Evolutionary conservation across 2,113 vertebrate genomes (phyloP).

Genomic region (Aphyosemion australe): DNA sequence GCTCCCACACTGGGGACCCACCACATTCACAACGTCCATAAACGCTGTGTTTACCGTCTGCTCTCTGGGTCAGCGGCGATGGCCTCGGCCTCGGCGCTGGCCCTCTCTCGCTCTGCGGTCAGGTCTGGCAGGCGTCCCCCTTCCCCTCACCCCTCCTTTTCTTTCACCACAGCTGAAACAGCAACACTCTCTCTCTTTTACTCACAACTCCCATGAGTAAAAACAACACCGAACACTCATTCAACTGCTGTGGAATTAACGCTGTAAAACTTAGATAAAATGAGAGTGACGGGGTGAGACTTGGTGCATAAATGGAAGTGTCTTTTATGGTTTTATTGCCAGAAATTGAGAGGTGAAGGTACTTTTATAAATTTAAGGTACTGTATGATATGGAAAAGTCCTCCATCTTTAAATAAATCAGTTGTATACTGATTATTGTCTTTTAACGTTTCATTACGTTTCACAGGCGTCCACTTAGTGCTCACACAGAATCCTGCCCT

Average conservation of each 20-base stretch:
- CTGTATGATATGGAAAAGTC: no score
- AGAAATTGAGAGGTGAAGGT: no score
- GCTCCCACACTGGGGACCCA: slow-evolving; percentile 58
- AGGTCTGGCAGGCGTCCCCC: slow-evolving; percentile 19
- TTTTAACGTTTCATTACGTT: no score
- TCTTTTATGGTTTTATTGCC: neutral
- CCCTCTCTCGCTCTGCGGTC: slow-evolving; percentile 66
- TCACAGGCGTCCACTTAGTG: no score
- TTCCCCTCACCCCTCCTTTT: slow-evolving; percentile 1
- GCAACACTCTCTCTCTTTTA: slow-evolving; percentile 68
- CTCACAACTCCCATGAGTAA: slow-evolving; percentile 74
- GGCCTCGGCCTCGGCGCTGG: slow-evolving; percentile 68
- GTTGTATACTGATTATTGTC: no score
- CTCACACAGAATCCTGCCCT: slow-evolving; percentile 1
- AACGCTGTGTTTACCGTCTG: slow-evolving; percentile 61
- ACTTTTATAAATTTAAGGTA: no score
- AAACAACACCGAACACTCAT: slow-evolving; percentile 74
- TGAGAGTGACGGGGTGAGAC: neutral
- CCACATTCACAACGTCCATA: slow-evolving; percentile 60
- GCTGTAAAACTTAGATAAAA: slow-evolving; percentile 30
- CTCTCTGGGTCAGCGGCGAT: slow-evolving; percentile 72
- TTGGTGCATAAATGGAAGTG: slow-evolving; percentile 2
- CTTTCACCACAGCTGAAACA: slow-evolving; percentile 81
- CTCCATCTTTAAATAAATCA: no score
- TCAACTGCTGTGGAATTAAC: slow-evolving; percentile 76